phyloP scores from a whole-genome alignment of 2,888 invertebrate genomes.

The Galerucella calmariensis region DNA sequence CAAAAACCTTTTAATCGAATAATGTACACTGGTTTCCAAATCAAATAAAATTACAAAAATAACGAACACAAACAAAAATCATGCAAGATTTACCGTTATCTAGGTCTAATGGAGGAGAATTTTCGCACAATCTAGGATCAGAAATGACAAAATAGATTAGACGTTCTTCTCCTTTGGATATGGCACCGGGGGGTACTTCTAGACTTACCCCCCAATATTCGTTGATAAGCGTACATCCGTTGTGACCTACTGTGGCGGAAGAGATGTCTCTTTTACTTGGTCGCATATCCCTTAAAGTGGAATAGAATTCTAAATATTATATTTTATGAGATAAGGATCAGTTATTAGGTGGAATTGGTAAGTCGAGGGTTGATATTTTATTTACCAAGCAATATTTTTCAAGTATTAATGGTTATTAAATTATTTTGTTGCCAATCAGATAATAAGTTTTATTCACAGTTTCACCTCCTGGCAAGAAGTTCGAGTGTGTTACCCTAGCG shows the following conservation, averaged over 20 bases:
- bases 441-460: too few species aligned
- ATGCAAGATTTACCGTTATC: constrained; percentile 78
- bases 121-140: constrained; percentile 80
- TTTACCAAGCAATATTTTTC: too few species aligned
- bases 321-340: background rate
- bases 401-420: too few species aligned
- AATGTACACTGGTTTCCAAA: constrained; percentile 55
- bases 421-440: too few species aligned
- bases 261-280: constrained; percentile 64
- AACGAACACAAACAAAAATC: constrained; percentile 45
- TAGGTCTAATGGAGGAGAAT: constrained; percentile 85
- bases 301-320: constrained; percentile 11
- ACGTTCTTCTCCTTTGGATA: constrained; percentile 83
- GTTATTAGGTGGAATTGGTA: background rate
- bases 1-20: constrained; percentile 29
- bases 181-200: constrained; percentile 88
- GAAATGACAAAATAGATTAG: constrained; percentile 94
- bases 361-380: background rate
- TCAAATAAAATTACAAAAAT: constrained; percentile 14
- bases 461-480: too few species aligned
- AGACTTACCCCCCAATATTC: constrained; percentile 92
- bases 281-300: constrained; percentile 51
- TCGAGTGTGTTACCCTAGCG: too few species aligned
- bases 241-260: constrained; percentile 74
- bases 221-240: constrained; percentile 86